Evolutionary conservation across 2,888 invertebrate genomes (phyloP).

Genomic region (Eubasilissa splendida): DNA sequence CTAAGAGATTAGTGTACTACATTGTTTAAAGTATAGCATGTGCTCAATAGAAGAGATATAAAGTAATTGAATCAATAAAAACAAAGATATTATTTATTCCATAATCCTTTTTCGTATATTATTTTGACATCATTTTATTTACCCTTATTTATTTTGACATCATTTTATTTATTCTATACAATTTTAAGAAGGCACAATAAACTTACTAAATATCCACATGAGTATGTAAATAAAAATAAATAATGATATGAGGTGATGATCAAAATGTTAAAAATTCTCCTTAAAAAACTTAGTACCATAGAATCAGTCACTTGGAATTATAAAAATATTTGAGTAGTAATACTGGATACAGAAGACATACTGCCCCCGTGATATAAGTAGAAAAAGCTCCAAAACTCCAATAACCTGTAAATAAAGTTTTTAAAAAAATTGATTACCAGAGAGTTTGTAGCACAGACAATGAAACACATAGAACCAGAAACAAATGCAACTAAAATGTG

Average conservation of each 20-base stretch:
- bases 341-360: constrained; percentile 53
- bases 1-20: too few species aligned
- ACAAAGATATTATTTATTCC: too few species aligned
- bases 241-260: constrained; percentile 1
- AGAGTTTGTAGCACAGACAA: too few species aligned
- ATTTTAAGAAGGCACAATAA: constrained; percentile 19
- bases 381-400: constrained; percentile 91
- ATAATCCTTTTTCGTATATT: too few species aligned
- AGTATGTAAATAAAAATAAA: constrained; percentile 15
- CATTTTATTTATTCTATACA: not conserved
- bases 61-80: too few species aligned
- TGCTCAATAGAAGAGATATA: too few species aligned
- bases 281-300: constrained; percentile 22
- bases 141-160: not conserved
- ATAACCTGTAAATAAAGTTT: constrained; percentile 76
- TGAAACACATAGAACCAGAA: too few species aligned
- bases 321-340: constrained; percentile 49
- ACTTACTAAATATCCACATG: constrained; percentile 9
- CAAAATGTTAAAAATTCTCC: constrained; percentile 6
- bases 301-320: constrained; percentile 37
- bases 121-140: not conserved
- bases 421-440: too few species aligned
- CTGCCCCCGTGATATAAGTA: constrained; percentile 87
- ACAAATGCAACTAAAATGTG: too few species aligned
- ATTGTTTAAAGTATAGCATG: too few species aligned